Evolutionary conservation across 1,140 invertebrate species (phyloP).

Genomic region (Drosophila repletoides): DNA sequence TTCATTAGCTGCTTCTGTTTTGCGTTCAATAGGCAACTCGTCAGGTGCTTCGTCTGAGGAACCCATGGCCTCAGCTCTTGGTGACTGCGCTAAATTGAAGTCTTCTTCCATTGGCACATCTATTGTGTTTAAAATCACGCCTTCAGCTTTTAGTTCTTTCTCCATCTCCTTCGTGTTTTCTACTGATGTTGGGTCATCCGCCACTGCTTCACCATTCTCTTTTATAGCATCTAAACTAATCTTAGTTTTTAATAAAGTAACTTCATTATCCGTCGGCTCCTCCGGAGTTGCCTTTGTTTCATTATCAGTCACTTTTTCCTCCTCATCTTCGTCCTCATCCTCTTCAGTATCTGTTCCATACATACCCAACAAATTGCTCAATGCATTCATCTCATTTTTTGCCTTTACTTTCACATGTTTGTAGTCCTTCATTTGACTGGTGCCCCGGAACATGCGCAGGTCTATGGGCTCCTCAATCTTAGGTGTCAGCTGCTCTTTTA

Average conservation of each 20-base stretch:
- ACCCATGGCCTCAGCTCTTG: neutral
- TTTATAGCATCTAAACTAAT: too few species aligned
- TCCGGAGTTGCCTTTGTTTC: neutral
- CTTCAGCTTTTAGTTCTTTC: neutral
- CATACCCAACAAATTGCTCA: slow-evolving; percentile 61
- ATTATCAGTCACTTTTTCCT: neutral
- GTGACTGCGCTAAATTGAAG: neutral
- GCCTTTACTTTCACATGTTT: slow-evolving; percentile 49
- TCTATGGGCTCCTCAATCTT: neutral
- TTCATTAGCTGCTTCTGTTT: neutral
- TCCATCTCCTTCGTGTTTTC: neutral
- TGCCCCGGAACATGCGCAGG: slow-evolving; percentile 54
- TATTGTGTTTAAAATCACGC: too few species aligned
- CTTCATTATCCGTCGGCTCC: too few species aligned
- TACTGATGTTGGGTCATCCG: neutral
- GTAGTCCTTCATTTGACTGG: slow-evolving; percentile 53
- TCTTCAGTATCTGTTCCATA: slow-evolving; percentile 71
- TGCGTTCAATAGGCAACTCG: neutral
- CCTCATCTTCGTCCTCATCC: slow-evolving; percentile 51
- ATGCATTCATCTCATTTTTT: slow-evolving; percentile 26
- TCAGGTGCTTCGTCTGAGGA: slow-evolving; percentile 48
- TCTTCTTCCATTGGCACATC: neutral
- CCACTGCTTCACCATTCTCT: neutral
- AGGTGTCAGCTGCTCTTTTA: neutral
- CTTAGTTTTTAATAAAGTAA: neutral